Evolutionary conservation across 2,888 invertebrate species (phyloP).

Genomic region (Dichetophora obliterata): DNA sequence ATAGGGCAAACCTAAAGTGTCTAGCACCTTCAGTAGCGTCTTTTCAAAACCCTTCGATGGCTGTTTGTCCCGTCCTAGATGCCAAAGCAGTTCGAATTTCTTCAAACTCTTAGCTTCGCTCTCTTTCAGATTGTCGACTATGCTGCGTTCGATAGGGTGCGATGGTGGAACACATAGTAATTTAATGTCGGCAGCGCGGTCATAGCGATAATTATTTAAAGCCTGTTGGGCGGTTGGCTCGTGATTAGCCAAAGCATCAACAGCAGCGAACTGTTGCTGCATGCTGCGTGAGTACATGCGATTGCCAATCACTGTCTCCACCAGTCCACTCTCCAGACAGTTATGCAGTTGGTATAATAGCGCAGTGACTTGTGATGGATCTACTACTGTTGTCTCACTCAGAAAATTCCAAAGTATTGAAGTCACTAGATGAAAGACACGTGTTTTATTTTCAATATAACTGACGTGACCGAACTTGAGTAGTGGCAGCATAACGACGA

Average conservation of each 20-base stretch:
- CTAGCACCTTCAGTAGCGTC: slow-evolving; percentile 78
- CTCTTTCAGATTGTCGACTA: slow-evolving; percentile 61
- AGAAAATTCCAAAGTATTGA: slow-evolving; percentile 81
- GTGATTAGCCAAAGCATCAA: slow-evolving; percentile 42
- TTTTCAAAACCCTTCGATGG: slow-evolving; percentile 72
- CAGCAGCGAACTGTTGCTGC: slow-evolving; percentile 56
- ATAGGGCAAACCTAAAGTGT: slow-evolving; percentile 64
- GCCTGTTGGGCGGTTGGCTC: slow-evolving; percentile 49
- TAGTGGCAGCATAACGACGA: slow-evolving; percentile 79
- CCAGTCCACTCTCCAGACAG: slow-evolving; percentile 74
- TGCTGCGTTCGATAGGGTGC: slow-evolving; percentile 51
- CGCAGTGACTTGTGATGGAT: slow-evolving; percentile 71
- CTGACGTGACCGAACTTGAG: slow-evolving; percentile 77
- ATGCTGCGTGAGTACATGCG: slow-evolving; percentile 66
- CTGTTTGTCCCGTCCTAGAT: slow-evolving; percentile 79
- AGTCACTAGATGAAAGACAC: slow-evolving; percentile 77
- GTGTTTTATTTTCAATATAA: slow-evolving; percentile 77
- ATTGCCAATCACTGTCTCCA: slow-evolving; percentile 79
- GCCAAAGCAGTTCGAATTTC: slow-evolving; percentile 76
- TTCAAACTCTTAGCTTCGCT: slow-evolving; percentile 68
- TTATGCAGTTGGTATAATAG: slow-evolving; percentile 85
- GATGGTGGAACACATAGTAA: slow-evolving; percentile 63
- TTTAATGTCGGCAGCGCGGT: slow-evolving; percentile 65
- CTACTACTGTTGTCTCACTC: slow-evolving; percentile 63
- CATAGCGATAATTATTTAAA: slow-evolving; percentile 61